phyloP scores from a whole-genome alignment of 2,113 vertebrate species.

The Bambusicola thoracicus region DNA sequence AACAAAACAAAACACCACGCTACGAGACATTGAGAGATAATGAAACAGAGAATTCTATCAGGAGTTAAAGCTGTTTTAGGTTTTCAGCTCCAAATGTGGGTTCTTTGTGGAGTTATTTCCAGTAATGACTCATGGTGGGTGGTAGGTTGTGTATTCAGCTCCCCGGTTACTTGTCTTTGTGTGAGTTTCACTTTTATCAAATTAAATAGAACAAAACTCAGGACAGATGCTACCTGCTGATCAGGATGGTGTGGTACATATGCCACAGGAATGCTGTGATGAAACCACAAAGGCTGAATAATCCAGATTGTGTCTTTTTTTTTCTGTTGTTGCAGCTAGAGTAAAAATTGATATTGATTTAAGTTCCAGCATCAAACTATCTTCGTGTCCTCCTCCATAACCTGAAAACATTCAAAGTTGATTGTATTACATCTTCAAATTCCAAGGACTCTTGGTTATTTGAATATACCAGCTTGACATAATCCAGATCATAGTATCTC shows the following conservation, averaged over 20 bases:
- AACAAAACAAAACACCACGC: not conserved
- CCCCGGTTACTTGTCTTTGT: conserved; percentile 44
- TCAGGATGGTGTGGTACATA: conserved; percentile 1
- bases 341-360: not conserved
- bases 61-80: not conserved
- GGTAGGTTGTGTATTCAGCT: conserved; percentile 34
- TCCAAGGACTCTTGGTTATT: conserved; percentile 2
- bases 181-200: conserved; percentile 36
- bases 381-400: not conserved
- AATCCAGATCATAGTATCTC: conserved; percentile 15
- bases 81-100: not conserved
- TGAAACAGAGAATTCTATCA: not conserved
- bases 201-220: conserved; percentile 48
- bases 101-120: conserved; percentile 61
- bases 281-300: not conserved
- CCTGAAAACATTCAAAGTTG: not conserved
- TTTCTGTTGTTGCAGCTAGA: not conserved
- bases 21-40: not conserved
- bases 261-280: not conserved
- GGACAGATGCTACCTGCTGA: conserved; percentile 45
- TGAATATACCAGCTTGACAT: conserved; percentile 5
- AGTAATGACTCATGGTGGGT: conserved; percentile 39
- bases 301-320: not conserved
- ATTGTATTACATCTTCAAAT: conserved; percentile 19
- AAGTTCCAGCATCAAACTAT: not conserved